Base-by-base conservation (phyloP, 2,113 vertebrate species). In the Chionomys nivalis region DNA sequence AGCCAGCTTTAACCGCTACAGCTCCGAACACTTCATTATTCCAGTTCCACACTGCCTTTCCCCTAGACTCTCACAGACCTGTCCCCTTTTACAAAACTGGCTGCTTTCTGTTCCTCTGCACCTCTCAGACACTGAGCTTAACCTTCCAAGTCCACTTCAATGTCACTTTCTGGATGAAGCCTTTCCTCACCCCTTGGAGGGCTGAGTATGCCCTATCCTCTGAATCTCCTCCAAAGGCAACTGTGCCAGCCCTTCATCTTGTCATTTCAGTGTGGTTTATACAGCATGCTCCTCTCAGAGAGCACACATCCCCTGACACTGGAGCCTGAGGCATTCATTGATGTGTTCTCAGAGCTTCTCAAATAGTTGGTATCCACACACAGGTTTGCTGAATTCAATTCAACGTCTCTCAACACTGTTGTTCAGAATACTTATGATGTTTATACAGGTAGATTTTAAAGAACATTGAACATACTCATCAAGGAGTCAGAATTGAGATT, bases 371-470 rank as follows among this genome's bases (percentile, higher is more conserved):
- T 86, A 72, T 24, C 44, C 68, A 82, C 65, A 70, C 68, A 92
- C 82, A 58, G 86, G 75, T 44, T 81, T 52, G 44, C 36, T 86
- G 16, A 93, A 82, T 96, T 76, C 89, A 78, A 89, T 83, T 79
- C n/a, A n/a, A 76, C 12, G 7, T 55, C 83, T 93, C 33, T 95
- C 77, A 93, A 44, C 33, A 36, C 44, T 89, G 58, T 13, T 97
- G 31, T 88, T 91, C 93, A 91, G 55, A 77, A 79, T 83, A 77
- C 88, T 39, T 89, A 72, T 31, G 61, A n/a, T 87, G 66, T 55
- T 91, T 92, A 89, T 85, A 70, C 89, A 95, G 79, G 76, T 52
- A 58, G 31, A 47, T 58, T 96, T 94, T 72, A 95, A 63, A 87
- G 76, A 82, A 94, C 11, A 58, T 42, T 93, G 63, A 95, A 89